Evolutionary conservation across 2,888 invertebrate species (phyloP), one percentile per base, ranked within the genome.

Genomic region (Anagyrus pseudococci): DNA sequence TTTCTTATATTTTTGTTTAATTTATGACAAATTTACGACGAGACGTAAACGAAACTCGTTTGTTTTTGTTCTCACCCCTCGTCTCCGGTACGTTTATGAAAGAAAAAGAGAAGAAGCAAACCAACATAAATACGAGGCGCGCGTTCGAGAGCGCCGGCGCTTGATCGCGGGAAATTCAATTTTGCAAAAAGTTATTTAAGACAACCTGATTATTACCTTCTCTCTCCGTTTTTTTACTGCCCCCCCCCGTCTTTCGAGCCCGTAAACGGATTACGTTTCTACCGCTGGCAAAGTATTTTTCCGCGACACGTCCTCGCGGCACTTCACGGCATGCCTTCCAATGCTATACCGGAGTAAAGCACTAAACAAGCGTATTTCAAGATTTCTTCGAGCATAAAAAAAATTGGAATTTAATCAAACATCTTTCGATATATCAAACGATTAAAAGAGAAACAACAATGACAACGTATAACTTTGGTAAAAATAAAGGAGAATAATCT

Each of bases 121-220:
- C 4, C 29, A 33, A 37, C 8, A 33, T 40, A 37, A 37, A 41
- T 25, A 50, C 40, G 20, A 46, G 17, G 19, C 8, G 44, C 7
- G 40, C n/a, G 17, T 6, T 20, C 37, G 15, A 20, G n/a, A n/a
- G n/a, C n/a, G n/a, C n/a, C n/a, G 23, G n/a, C n/a, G 20, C 46
- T 52, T 17, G 46, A 50, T 22, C 22, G 29, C 41, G 15, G 47
- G 59, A 66, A 58, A 67, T 68, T 68, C 66, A 67, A 67, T 67
- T 67, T 66, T 57, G 37, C 46, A n/a, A 59, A 57, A 48, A 55
- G 50, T 67, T 58, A 67, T 62, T 66, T 63, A 66, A 57, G 55
- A 17, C 54, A 58, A 67, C 56, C 64, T 66, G 61, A 58, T 67
- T 68, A 64, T 62, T 60, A 50, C 55, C 61, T 20, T 43, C 53